Base-by-base conservation (phyloP, 2,113 vertebrate species). In the Oostethus manadensis region DNA sequence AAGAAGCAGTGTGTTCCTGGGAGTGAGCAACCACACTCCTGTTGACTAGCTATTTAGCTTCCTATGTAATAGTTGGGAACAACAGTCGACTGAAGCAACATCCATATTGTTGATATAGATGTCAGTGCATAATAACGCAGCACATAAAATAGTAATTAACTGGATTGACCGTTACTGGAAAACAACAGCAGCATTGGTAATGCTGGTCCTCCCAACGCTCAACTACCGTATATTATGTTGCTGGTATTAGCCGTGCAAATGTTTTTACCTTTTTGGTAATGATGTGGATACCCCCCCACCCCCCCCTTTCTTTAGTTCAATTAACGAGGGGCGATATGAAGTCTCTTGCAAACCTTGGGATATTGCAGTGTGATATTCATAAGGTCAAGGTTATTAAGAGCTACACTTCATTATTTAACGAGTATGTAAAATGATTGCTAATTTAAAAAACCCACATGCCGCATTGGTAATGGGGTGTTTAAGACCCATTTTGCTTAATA, bases 341-440 rank as follows among this genome's bases (percentile, higher is more conserved):
- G 62, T 62, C 65, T 58, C 35, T 55, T 21, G 48, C 44, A 71
- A 70, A 71, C 70, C 78, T 46, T 11, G 73, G 45, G 66, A 48
- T 73, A 76, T 58, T 65, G 64, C 49, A 56, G 40, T 43, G 53
- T 74, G 65, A 62, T 71, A 50, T 65, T 61, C 74, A 73, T 69
- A 72, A 83, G 74, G 76, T 79, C 79, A 82, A 74, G 71, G 74
- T 74, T 71, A 78, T 68, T 70, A 77, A 56, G 46, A 72, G 58
- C 62, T 54, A 56, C 29, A n/a, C 6, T 57, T 53, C 40, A 71
- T 63, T 56, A 56, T 74, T 67, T 62, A 70, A 76, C 73, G 66
- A 78, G 66, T 68, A 69, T 80, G 67, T 51, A 77, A 68, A 78
- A 58, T 13, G 22, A 56, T 44, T 10, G n/a, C 46, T 38, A 10